Percentiles rank a stretch among this genome's conserved stretches.
Conservation (phyloP, 2,797 vertebrate species). For the Microctenopoma steveboyesi region DNA sequence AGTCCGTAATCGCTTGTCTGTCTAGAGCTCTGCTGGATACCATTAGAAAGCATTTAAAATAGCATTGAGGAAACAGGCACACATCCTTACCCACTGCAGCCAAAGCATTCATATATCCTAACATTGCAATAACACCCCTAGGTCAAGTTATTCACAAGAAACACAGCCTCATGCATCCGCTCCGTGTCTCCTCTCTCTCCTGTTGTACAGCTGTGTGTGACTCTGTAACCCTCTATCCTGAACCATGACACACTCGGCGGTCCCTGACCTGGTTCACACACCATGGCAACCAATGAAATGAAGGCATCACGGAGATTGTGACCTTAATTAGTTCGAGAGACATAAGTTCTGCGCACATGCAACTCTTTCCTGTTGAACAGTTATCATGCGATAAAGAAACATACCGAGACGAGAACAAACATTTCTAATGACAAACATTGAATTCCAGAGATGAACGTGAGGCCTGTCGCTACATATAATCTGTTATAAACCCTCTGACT, state of each 20-base stretch:
- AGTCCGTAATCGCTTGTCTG: too few species aligned
- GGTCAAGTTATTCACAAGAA: slow-evolving; percentile 29
- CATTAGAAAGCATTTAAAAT: not conserved
- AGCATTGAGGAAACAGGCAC: not conserved
- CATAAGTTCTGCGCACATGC: slow-evolving; percentile 52
- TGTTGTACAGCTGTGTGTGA: slow-evolving; percentile 31
- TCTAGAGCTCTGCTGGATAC: not conserved
- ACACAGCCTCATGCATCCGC: not conserved
- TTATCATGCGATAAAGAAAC: slow-evolving; percentile 37
- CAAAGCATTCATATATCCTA: slow-evolving; percentile 47
- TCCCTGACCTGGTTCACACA: slow-evolving; percentile 75
- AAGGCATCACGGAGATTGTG: slow-evolving; percentile 63
- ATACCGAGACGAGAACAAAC: slow-evolving; percentile 15
- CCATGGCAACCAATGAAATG: slow-evolving; percentile 72
- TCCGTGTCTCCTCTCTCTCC: slow-evolving; percentile 28
- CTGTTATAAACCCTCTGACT: slow-evolving; percentile 17
- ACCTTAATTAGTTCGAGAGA: slow-evolving; percentile 71
- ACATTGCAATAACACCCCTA: slow-evolving; percentile 29
- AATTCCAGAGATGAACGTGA: slow-evolving; percentile 20
- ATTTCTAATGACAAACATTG: slow-evolving; percentile 27
- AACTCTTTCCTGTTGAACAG: slow-evolving; percentile 39
- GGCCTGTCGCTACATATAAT: slow-evolving; percentile 24
- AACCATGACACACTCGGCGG: slow-evolving; percentile 67
- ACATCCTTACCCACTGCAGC: slow-evolving; percentile 52
- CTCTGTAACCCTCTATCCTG: slow-evolving; percentile 66